A percentile compares a stretch with the other conserved stretches of the same genome.
phyloP scores from a whole-genome alignment of 2,888 invertebrate species.

The Idaea biselata region DNA sequence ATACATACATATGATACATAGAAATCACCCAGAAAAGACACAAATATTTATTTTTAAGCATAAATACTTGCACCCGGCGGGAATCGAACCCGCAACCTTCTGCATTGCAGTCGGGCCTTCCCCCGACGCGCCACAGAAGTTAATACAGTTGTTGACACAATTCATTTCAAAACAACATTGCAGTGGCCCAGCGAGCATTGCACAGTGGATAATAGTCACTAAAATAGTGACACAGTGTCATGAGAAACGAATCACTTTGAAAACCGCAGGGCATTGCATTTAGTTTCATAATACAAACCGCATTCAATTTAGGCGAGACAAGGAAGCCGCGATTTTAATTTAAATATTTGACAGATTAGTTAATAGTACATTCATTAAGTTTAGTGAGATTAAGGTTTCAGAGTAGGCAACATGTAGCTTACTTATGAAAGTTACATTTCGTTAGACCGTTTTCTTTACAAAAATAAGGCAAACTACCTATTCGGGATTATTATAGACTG shows the following conservation, averaged over 20 bases:
- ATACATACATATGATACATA: too few relatives aligned
- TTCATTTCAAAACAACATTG: neutral
- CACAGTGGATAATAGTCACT: neutral
- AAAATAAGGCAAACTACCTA: too few relatives aligned
- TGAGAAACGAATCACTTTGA: slow-evolving; percentile 4
- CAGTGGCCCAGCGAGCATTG: slow-evolving; percentile 9
- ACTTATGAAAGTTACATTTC: neutral
- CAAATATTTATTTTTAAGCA: too few relatives aligned
- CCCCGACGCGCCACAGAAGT: too few relatives aligned
- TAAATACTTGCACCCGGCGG: too few relatives aligned
- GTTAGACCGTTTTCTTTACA: neutral
- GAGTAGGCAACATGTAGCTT: neutral
- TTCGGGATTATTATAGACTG: too few relatives aligned
- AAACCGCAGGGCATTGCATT: slow-evolving; percentile 39
- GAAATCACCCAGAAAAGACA: too few relatives aligned
- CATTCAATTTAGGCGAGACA: slow-evolving; percentile 61
- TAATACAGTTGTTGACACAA: neutral
- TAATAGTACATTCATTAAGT: neutral
- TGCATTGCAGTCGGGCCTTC: too few relatives aligned
- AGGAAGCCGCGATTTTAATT: slow-evolving; percentile 63
- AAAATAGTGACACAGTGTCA: neutral
- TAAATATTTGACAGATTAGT: slow-evolving; percentile 64
- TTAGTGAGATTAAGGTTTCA: neutral
- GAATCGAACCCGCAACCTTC: too few relatives aligned
- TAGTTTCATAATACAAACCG: slow-evolving; percentile 58